Conservation (phyloP, 2,113 vertebrate genomes). For the Triplophysa tibetana region DNA sequence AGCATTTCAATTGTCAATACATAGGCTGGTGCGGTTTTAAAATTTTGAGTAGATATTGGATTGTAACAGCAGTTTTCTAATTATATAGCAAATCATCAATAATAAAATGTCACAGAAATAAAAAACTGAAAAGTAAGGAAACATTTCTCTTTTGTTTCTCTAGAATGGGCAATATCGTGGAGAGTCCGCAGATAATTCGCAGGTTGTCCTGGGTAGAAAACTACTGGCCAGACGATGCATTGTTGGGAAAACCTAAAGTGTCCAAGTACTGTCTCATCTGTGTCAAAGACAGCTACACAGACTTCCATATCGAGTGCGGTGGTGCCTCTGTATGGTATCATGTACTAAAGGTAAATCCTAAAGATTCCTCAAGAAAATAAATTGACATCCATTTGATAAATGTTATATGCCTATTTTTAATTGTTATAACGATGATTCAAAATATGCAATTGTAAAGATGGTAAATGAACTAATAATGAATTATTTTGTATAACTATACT, state of each 20-base stretch:
- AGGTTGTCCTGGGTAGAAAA: constrained; percentile 95
- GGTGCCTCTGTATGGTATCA: constrained; percentile 97
- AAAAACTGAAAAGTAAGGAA: neutral
- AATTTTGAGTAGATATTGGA: neutral
- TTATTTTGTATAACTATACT: too few relatives aligned
- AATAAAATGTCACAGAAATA: neutral
- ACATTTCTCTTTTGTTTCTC: constrained; percentile 32
- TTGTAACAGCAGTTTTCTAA: neutral
- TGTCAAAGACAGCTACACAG: constrained; percentile 97
- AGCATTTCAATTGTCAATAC: too few relatives aligned
- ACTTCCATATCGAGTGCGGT: constrained; percentile 96
- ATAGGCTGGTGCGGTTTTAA: neutral
- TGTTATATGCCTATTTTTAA: too few relatives aligned
- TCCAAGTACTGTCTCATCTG: constrained; percentile 97
- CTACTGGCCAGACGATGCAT: constrained; percentile 93
- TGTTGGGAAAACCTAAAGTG: constrained; percentile 95
- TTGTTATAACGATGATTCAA: too few relatives aligned
- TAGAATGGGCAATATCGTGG: constrained; percentile 95
- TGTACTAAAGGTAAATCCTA: constrained; percentile 83
- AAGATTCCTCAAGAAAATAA: neutral
- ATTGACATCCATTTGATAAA: too few relatives aligned
- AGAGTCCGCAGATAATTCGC: constrained; percentile 92
- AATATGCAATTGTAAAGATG: too few relatives aligned
- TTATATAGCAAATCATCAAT: too few relatives aligned
- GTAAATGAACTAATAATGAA: too few relatives aligned